phyloP scores from a whole-genome alignment of 2,797 vertebrate genomes.

The Phoeniculus purpureus region DNA sequence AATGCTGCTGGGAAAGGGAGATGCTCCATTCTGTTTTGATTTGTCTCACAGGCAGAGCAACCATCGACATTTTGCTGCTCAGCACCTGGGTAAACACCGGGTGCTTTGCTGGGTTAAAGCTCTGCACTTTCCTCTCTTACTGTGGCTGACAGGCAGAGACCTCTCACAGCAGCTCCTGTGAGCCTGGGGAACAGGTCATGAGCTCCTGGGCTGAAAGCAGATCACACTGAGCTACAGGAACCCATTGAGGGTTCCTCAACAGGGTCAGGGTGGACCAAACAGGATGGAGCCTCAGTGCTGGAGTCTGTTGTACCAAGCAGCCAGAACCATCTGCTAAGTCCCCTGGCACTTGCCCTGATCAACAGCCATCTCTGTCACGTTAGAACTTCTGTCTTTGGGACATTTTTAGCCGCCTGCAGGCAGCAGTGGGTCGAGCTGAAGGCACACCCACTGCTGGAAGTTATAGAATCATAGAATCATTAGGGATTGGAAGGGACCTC shows the following conservation, averaged over 20 bases:
- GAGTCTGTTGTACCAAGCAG: background rate
- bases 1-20: background rate
- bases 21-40: background rate
- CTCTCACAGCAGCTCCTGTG: background rate
- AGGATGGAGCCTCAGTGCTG: background rate
- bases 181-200: background rate
- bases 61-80: background rate
- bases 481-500: too few species aligned
- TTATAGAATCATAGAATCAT: too few species aligned
- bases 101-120: background rate
- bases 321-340: background rate
- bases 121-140: background rate
- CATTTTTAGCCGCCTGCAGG: background rate
- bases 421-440: background rate
- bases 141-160: background rate
- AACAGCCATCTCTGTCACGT: accelerated
- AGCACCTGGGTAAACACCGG: background rate
- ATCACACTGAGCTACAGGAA: accelerated
- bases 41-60: background rate
- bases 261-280: background rate
- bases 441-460: background rate
- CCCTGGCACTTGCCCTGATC: background rate
- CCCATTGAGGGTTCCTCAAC: background rate
- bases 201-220: background rate
- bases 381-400: background rate